phyloP scores from a whole-genome alignment of 1,140 invertebrate species.

The Heliconius hermathena region DNA sequence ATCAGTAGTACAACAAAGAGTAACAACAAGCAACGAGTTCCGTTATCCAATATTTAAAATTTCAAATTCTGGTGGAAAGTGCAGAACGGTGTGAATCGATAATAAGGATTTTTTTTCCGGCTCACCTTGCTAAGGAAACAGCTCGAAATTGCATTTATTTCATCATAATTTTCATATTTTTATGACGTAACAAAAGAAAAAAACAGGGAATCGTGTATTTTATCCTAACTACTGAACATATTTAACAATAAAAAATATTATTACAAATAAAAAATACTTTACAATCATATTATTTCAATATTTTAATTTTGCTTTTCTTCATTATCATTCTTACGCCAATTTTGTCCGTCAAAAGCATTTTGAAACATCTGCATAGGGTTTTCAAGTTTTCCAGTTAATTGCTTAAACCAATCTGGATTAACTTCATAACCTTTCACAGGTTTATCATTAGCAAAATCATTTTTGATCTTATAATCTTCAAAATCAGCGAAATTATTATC shows the following conservation, averaged over 20 bases:
- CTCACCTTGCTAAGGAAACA: too few species aligned
- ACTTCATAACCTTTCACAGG: slow-evolving; percentile 29
- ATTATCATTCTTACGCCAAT: slow-evolving; percentile 23
- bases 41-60: too few species aligned
- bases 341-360: not conserved
- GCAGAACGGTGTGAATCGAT: too few species aligned
- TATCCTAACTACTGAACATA: not conserved
- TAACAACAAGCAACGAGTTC: too few species aligned
- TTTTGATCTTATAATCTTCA: slow-evolving; percentile 32
- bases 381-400: slow-evolving; percentile 37
- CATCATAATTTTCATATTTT: too few species aligned
- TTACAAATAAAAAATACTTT: not conserved
- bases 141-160: too few species aligned
- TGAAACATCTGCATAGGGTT: slow-evolving; percentile 28
- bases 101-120: too few species aligned
- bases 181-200: too few species aligned
- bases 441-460: slow-evolving; percentile 35
- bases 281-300: not conserved
- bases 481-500: slow-evolving; percentile 20
- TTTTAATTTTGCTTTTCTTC: not conserved
- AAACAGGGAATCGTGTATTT: too few species aligned
- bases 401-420: slow-evolving; percentile 41
- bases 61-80: too few species aligned
- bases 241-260: not conserved
- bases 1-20: too few species aligned